These are phyloP conservation scores for Strongylocentrotus purpuratus DNA, from an alignment of 35 echinoderm and acorn worm genomes.

Conservation along the genomic window DNA sequence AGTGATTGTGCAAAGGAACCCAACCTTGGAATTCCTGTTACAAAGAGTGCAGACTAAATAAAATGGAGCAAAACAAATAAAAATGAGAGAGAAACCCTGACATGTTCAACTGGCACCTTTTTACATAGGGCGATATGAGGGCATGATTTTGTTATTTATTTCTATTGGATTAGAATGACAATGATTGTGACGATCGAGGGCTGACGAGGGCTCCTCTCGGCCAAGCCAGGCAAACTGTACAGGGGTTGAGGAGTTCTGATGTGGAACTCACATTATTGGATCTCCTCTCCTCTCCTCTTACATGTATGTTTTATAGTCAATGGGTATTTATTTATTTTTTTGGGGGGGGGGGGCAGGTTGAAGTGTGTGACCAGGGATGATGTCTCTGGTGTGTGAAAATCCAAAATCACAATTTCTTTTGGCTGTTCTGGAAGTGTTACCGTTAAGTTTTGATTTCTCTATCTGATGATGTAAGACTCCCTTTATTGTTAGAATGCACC, in stretches of 20 bases:
- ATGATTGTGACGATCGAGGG: neutral
- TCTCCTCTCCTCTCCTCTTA: no score
- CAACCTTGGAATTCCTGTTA: neutral
- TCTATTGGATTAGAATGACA: neutral
- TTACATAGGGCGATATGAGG: neutral
- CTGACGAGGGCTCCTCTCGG: neutral
- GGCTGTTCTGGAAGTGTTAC: no score
- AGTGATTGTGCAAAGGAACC: slow-evolving; percentile 2
- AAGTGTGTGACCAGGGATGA: neutral
- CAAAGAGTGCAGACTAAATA: neutral
- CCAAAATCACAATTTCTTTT: no score
- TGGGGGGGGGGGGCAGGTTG: neutral
- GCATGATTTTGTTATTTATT: neutral
- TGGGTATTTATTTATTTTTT: no score
- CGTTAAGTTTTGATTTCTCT: no score
- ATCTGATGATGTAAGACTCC: no score
- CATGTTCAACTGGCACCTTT: neutral
- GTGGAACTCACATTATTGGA: neutral
- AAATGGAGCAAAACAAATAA: neutral
- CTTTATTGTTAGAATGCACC: no score
- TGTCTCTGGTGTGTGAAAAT: no score
- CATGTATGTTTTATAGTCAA: no score
- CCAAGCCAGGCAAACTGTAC: neutral
- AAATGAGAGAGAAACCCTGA: neutral
- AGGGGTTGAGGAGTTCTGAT: neutral